A percentile compares a stretch with the other conserved stretches of the same genome.
phyloP scores from a whole-genome alignment of 1,140 invertebrate genomes.

The Conopomorpha cramerella region DNA sequence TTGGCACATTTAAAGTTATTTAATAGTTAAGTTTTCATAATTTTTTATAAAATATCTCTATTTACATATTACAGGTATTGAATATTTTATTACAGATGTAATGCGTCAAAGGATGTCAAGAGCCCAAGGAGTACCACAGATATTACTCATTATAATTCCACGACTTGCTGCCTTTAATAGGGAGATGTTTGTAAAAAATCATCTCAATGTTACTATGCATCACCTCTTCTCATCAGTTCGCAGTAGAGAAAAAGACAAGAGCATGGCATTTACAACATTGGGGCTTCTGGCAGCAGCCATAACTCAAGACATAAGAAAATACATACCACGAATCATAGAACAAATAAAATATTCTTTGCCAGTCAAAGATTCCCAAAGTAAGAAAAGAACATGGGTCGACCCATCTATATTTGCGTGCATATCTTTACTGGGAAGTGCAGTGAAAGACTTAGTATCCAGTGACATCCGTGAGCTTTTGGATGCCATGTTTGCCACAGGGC shows the following conservation, averaged over 20 bases:
- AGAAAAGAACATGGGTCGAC: constrained; percentile 77
- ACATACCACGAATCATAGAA: constrained; percentile 86
- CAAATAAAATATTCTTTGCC: constrained; percentile 82
- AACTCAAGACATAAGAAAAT: constrained; percentile 77
- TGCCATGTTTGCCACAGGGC: constrained; percentile 88
- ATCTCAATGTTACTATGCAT: constrained; percentile 76
- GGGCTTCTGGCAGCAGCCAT: constrained; percentile 92
- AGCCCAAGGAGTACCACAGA: constrained; percentile 84
- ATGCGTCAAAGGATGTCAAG: constrained; percentile 77
- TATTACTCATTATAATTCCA: constrained; percentile 87
- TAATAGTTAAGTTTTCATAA: background rate
- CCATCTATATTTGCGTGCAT: constrained; percentile 93
- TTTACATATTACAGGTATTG: too few species aligned
- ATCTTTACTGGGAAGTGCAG: constrained; percentile 87
- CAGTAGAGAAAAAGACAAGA: constrained; percentile 81
- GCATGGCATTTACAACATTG: constrained; percentile 86
- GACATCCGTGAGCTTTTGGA: constrained; percentile 89
- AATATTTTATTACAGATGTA: constrained; percentile 62
- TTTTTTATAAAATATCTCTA: too few species aligned
- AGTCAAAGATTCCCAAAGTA: constrained; percentile 73
- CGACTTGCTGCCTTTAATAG: constrained; percentile 91
- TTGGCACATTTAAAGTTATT: constrained; percentile 4
- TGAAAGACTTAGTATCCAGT: constrained; percentile 72
- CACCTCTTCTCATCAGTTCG: constrained; percentile 79
- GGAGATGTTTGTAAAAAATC: constrained; percentile 77